Base-by-base conservation (phyloP, 2,113 vertebrate genomes). In the Peromyscus leucopus region DNA sequence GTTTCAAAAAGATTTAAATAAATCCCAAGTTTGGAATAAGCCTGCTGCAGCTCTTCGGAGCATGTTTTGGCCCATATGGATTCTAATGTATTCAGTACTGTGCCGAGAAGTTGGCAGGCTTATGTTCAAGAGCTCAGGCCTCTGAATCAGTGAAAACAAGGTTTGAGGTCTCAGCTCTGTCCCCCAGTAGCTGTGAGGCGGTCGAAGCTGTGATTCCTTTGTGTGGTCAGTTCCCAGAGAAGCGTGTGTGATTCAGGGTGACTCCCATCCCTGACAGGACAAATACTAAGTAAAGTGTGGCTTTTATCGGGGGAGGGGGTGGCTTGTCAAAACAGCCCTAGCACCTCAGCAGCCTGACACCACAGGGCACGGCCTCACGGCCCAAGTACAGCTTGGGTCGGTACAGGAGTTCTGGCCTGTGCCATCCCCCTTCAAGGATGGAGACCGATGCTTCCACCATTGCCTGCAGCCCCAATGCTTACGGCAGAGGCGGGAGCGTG, bases 71-170 rank as follows among this genome's bases (percentile, higher is more conserved):
- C 16, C 42, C 28, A 16, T 71, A 42, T 42, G 51, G 9, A 89
- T 33, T 39, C 33, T 71, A 61, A 46, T 87, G 61, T 13, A 75
- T 85, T 82, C 46, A 9, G 33, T 36, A 63, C 86, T 12, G 12
- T n/a, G 71, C 33, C 11, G 55, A 94, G 36, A 80, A 63, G 76
- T 39, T 65, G 55, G 46, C 63, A 79, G 63, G 71, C 48, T 87
- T 55, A n/a, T 61, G 1, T 94, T 74, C 90, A 78, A 95, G 74
- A 96, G 48, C 48, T 80, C 22, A 55, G 48, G 57, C 55, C 87
- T 85, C 7, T 17, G 15, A 75, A 65, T 79, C 46, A 42, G 55
- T 3, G 61, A 90, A 69, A 94, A 90, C 3, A 46, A 9, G 55
- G 13, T 33, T 72, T 9, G 7, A 33, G 86, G 65, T 92, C 92